phyloP scores from a whole-genome alignment of 2,888 invertebrate species.

The Bellardia pandia region DNA sequence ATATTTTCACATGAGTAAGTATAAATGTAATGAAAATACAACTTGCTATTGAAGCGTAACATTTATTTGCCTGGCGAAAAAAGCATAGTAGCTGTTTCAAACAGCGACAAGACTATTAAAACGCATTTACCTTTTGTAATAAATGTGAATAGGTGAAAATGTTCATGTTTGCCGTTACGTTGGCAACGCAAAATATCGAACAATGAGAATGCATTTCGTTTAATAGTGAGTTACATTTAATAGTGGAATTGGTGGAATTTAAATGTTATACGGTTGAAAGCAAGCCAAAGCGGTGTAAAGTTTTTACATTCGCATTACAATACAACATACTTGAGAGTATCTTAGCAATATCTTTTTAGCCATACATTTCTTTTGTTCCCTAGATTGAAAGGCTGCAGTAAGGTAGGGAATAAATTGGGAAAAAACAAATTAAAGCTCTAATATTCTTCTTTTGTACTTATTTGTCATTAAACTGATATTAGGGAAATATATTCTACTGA shows the following conservation, averaged over 20 bases:
- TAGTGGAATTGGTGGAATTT: neutral
- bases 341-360: too few species aligned
- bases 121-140: neutral
- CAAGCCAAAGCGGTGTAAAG: neutral
- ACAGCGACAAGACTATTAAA: conserved; percentile 11
- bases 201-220: neutral
- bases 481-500: too few species aligned
- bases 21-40: neutral
- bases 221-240: neutral
- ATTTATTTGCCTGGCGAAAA: conserved; percentile 13
- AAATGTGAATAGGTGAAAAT: neutral
- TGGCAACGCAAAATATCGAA: neutral
- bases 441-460: too few species aligned
- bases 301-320: too few species aligned
- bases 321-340: too few species aligned
- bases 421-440: too few species aligned
- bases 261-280: neutral
- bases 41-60: conserved; percentile 21
- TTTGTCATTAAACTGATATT: too few species aligned
- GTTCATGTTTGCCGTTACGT: too few species aligned
- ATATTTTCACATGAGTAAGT: neutral
- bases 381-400: too few species aligned
- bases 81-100: neutral
- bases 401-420: too few species aligned
- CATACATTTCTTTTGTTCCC: too few species aligned